Evolutionary conservation across 1,140 invertebrate genomes (phyloP), one percentile per base, ranked within the genome.

Genomic region (Ganaspis sp.): DNA sequence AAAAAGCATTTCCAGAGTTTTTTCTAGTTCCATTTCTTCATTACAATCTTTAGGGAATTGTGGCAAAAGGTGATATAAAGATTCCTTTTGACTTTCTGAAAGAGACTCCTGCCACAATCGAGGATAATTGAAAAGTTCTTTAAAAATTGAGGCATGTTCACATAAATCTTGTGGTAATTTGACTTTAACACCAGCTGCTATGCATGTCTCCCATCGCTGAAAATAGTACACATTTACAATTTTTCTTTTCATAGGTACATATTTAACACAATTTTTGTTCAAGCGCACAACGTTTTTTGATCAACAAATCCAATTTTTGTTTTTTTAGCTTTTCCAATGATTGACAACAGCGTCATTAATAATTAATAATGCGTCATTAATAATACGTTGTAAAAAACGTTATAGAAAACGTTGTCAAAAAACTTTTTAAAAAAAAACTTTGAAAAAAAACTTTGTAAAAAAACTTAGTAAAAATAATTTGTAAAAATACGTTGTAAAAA

Each of bases 1-100:
- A 69, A 95, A 94, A 42, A 95, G 84, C 90, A 92, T 92, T 77
- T 89, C 87, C 21, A 94, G 75, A 9, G 93, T 94, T 78, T 92
- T 91, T 40, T 93, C 91, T 79, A 93, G 93, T 86, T 94, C 93
- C 54, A 89, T 87, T 42, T 86, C 86, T 81, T 93, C 91, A 86
- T 91, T 86, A 17, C 89, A 91, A 69, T 94, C 93, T 82, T 93
- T 92, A 54, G 93, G 92, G 89, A 95, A 95, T 40, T 83, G 88
- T 79, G 94, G 94, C 54, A 95, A 84, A 81, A 93, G 92, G 78
- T 84, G 86, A 12, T 82, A 86, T 0, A 92, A 79, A 34, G 86
- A 86, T 79, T 90, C 91, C 81, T 85, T 91, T 87, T 88, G 94
- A 84, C 86, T 92, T 82, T 89, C 92, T 54, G 78, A 91, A 84